Base-by-base conservation (phyloP, 2,888 invertebrate genomes). In the Choristoneura rosaceana region DNA sequence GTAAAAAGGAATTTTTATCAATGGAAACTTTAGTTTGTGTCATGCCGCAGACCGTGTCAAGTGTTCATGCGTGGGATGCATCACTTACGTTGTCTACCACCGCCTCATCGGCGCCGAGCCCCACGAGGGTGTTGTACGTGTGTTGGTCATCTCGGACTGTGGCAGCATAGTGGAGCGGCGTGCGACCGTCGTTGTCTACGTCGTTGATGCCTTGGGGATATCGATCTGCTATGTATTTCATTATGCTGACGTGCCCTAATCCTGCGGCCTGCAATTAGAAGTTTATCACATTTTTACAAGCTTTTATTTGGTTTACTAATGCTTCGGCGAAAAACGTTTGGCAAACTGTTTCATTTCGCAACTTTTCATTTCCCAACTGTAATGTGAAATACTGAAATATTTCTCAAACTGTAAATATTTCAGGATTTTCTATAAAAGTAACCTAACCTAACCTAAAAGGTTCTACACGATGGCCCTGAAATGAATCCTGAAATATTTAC, bases 121-220 rank as follows among this genome's bases (percentile, higher is more conserved):
- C 96, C 45, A 97, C 95, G 12, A 99, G 95, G 69, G 97, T 95
- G 81, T 97, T 96, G 84, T 96, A 98, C 82, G 97, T 96, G 77
- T 96, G 95, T 76, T 96, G 96, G 69, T 96, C 97, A 81, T 98
- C 98, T 85, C 97, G 96, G 34, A 96, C 94, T 14, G 96, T 95
- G 2, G 98, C 97, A 0, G 98, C 97, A 90, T 98, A 99, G 90
- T 99, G 98, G 63, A 99, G 90, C 0, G 99, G 97, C 0, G 98
- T 98, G 77, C 98, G 95, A 33, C 98, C 98, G 74, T 98, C 97
- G 82, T 96, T 96, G 89, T 99, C 98, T 17, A 95, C 92, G 50
- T 96, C 95, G 65, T 95, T 95, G 38, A 97, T 94, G 2, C 96
- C 95, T 83, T 96, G 95, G 5, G 97, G 96, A 85, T 96, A 96